Evolutionary conservation across 2,113 vertebrate species (phyloP), one percentile per base, ranked within the genome.

Genomic region (Manacus vitellinus): DNA sequence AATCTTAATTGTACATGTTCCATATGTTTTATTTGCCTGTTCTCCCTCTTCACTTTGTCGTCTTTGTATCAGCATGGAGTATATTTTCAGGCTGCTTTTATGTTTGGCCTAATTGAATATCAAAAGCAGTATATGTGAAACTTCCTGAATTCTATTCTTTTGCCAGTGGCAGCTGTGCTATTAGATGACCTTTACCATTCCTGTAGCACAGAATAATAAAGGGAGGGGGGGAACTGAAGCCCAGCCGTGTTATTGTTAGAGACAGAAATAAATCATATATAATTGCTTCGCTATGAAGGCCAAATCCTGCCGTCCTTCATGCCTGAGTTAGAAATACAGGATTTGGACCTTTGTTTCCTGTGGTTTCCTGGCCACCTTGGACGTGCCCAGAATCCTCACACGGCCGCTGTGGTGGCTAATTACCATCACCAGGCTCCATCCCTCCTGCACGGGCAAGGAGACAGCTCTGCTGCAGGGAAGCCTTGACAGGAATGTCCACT

Each of bases 231-330:
- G 66, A 92, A 74, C 56, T 96, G 96, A 95, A 85, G 92, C 77
- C 62, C 78, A 97, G 90, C 79, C 93, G 83, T 95, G 70, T 92
- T 96, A 97, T 97, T 97, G 96, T 96, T 95, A 76, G 65, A 92
- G 93, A 96, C 72, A 92, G 89, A 96, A 97, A 97, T 96, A 94
- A 96, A 88, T 95, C 90, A 73, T 81, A 81, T 95, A 88, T 87
- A 85, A 63, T 97, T 92, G 95, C 96, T 96, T 87, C 18, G 11
- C 92, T 94, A 91, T 92, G 95, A 93, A 94, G 92, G 79, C 96
- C 88, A 95, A 91, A 96, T 96, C 94, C 95, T 94, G 96, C 92
- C 12, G 54, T 94, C 86, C 96, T 96, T 97, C 94, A 96, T 96
- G 91, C 76, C 91, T 89, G 61, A 96, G 85, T 93, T 95, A 94